Evolutionary conservation across 2,888 invertebrate genomes (phyloP).

Genomic region (Phasia obesa): DNA sequence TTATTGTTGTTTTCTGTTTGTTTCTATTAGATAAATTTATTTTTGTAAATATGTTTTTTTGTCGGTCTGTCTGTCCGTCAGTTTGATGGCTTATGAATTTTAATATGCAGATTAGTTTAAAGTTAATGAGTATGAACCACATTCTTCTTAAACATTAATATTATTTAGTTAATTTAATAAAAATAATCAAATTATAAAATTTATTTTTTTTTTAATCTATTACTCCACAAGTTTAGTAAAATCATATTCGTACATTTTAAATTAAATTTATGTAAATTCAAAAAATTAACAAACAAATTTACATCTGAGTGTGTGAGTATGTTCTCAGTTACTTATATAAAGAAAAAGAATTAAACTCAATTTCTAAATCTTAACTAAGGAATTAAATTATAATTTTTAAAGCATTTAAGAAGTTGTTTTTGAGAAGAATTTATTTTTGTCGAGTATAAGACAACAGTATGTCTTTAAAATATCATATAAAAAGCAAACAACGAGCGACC

Average conservation of each 20-base stretch:
- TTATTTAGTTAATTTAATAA: conserved; percentile 6
- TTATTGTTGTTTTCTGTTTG: conserved; percentile 44
- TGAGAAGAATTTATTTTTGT: too few relatives aligned
- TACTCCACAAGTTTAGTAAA: not conserved
- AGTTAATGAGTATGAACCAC: not conserved
- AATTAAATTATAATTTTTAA: too few relatives aligned
- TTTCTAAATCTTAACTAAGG: too few relatives aligned
- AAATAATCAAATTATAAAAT: not conserved
- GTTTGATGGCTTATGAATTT: conserved; percentile 31
- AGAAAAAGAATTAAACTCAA: too few relatives aligned
- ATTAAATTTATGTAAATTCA: conserved; percentile 1
- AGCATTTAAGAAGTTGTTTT: too few relatives aligned
- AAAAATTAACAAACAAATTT: not conserved
- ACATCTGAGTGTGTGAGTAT: not conserved
- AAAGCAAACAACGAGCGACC: too few relatives aligned
- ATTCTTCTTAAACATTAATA: not conserved
- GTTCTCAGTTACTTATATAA: too few relatives aligned
- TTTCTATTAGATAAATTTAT: conserved; percentile 42
- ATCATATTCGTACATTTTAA: not conserved
- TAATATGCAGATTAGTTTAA: conserved; percentile 24
- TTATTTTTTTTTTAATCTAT: not conserved
- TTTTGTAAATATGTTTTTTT: conserved; percentile 24
- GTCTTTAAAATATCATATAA: too few relatives aligned
- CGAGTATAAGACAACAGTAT: too few relatives aligned
- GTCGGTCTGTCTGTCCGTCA: conserved; percentile 4